Base-by-base conservation (phyloP, 53 echinoderm and acorn worm species). In the Holothuria scabra region DNA sequence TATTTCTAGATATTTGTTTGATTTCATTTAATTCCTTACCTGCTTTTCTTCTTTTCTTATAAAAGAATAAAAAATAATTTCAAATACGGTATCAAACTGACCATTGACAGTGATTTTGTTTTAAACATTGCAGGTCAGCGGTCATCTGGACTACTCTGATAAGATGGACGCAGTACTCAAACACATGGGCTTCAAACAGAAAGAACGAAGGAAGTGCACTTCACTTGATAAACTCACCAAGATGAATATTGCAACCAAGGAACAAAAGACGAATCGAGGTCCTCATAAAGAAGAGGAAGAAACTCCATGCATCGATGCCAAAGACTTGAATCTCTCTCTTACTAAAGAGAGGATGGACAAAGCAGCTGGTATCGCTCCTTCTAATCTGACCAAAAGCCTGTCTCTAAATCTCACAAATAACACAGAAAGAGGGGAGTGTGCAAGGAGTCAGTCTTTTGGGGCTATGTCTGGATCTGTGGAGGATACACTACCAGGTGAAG, bases 91-190 rank as follows among this genome's bases (percentile, higher is more conserved):
- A 41, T 41, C 41, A 41, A 10, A 6, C 41, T 41, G 6, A 41
- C 41, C 7, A 41, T 41, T 41, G 2, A 41, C 0, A 41, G 41
- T 41, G 41, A 41, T 5, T 8, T 41, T 41, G 2, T 59, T 44
- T 79, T 75, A 10, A 28, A 26, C 55, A 55, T 76, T 76, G 35
- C 60, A 99, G 99, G 99, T 99, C 16, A 81, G 56, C 60, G 99
- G 99, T 13, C 99, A 99, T 87, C 79, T 99, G 56, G 99, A 99
- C 84, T 99, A 99, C 63, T 87, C 92, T 1, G 87, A 91, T 61
- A 99, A 99, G 56, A 99, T 99, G 91, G 91, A 92, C 46, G 74
- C 83, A 52, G 95, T 99, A 66, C 82, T 99, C 46, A 82, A 83
- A n/a, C 66, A 74, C 69, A 92, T 94, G 67, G 99, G 99, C 2